Conservation (phyloP, 2,113 vertebrate species). For the Oxygymnocypris stewartii region DNA sequence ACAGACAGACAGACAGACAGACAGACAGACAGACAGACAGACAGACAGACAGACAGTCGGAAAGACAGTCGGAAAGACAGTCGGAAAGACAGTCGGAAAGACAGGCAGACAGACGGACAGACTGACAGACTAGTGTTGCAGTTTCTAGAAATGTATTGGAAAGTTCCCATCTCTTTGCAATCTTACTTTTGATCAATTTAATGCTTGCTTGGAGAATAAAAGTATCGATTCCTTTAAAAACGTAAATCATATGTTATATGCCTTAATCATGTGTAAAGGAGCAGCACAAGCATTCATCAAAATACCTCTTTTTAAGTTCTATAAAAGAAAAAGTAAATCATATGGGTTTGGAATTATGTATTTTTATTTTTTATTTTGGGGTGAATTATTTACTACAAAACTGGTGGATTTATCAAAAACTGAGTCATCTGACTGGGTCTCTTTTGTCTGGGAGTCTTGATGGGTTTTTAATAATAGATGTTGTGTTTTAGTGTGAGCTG, state of each 20-base stretch:
- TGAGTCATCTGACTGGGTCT: background rate
- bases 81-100: no score
- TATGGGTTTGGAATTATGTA: background rate
- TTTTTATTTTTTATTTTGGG: background rate
- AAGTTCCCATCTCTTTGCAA: no score
- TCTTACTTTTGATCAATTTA: background rate
- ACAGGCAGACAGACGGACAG: no score
- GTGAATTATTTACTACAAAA: background rate
- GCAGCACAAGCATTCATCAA: background rate
- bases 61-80: no score
- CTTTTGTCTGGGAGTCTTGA: background rate
- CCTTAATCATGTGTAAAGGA: background rate
- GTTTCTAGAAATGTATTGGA: no score
- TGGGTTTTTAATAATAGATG: conserved; percentile 29
- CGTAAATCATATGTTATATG: background rate
- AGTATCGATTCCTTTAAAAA: background rate
- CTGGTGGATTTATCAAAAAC: background rate
- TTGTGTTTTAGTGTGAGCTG: conserved; percentile 5
- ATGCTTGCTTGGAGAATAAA: background rate
- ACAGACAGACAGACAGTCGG: no score
- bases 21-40: no score
- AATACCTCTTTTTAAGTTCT: background rate
- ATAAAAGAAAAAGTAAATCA: background rate
- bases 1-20: no score
- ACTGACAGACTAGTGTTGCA: no score